phyloP scores from a whole-genome alignment of 2,797 vertebrate species.

The Ceryle rudis region DNA sequence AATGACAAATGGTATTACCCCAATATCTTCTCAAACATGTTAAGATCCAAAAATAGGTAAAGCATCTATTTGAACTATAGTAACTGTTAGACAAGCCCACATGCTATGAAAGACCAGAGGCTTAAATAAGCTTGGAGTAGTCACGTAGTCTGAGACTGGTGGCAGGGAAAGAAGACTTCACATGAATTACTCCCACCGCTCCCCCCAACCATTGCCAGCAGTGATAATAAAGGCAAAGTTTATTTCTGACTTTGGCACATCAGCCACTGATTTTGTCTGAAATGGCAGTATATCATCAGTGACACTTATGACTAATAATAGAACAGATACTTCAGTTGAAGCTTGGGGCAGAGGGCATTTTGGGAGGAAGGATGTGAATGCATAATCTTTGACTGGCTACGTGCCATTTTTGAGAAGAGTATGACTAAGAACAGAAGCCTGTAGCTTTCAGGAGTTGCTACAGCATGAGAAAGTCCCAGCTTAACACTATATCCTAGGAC shows the following conservation, averaged over 20 bases:
- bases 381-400: not conserved
- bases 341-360: not conserved
- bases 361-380: not conserved
- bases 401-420: not conserved
- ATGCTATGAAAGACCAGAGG: not conserved
- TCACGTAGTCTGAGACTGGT: not conserved
- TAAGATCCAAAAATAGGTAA: not conserved
- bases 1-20: not conserved
- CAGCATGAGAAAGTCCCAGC: not conserved
- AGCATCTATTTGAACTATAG: not conserved
- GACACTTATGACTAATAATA: not conserved
- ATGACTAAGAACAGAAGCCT: not conserved
- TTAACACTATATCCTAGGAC: not conserved
- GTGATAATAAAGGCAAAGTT: not conserved
- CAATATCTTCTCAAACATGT: not conserved
- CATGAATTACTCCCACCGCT: not conserved
- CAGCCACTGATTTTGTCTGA: not conserved
- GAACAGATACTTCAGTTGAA: not conserved
- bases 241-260: not conserved
- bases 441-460: not conserved
- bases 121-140: not conserved
- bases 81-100: not conserved
- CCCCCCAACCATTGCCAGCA: not conserved
- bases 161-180: not conserved
- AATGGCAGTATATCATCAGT: not conserved